A percentile compares a stretch with the other conserved stretches of the same genome.
Evolutionary conservation across 1,140 invertebrate genomes (phyloP).

Genomic region (Polypedilum vanderplanki): DNA sequence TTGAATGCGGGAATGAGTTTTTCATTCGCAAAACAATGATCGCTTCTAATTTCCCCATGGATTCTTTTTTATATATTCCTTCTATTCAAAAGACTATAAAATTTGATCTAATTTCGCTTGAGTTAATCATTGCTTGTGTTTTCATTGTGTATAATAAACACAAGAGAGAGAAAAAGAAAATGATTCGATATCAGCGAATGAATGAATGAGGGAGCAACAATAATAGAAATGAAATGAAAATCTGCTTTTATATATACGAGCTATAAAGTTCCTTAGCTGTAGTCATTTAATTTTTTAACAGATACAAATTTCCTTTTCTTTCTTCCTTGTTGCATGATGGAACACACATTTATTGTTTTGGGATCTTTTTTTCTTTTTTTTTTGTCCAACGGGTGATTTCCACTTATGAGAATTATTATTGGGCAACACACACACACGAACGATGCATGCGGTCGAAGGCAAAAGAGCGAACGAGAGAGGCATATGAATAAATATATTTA

Average conservation of each 20-base stretch:
- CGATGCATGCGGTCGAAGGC: background rate
- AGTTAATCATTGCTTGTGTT: background rate
- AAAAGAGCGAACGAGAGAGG: background rate
- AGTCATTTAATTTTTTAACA: background rate
- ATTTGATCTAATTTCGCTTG: constrained; percentile 19
- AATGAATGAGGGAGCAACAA: too few species aligned
- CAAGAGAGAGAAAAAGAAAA: too few species aligned
- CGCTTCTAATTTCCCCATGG: constrained; percentile 9
- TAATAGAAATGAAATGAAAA: too few species aligned
- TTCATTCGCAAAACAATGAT: constrained; percentile 18
- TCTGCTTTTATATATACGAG: background rate
- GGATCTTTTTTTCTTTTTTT: background rate
- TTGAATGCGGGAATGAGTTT: too few species aligned
- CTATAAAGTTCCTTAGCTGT: constrained; percentile 1
- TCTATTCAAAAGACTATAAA: constrained; percentile 23
- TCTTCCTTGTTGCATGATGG: background rate
- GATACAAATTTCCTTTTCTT: background rate
- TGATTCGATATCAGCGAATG: too few species aligned
- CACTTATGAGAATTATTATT: constrained; percentile 8
- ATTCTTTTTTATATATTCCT: background rate
- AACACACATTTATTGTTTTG: constrained; percentile 19
- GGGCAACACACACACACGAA: background rate
- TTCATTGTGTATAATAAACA: too few species aligned
- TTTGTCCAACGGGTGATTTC: background rate
- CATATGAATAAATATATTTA: constrained; percentile 28